A percentile compares a stretch with the other conserved stretches of the same genome.
phyloP scores from a whole-genome alignment of 2,888 invertebrate species.

The Nymphalis c-album region DNA sequence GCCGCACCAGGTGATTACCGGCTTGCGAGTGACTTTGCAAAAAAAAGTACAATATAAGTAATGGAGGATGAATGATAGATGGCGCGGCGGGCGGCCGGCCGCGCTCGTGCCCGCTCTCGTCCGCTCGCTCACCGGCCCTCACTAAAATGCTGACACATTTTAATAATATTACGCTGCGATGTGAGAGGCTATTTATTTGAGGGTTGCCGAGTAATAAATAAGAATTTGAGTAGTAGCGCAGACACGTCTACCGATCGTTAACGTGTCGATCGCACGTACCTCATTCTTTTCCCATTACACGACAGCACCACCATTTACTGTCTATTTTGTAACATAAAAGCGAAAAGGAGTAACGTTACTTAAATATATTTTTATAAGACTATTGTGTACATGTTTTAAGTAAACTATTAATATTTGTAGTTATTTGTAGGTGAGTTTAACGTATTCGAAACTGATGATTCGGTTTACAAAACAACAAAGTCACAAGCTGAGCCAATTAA shows the following conservation, averaged over 20 bases:
- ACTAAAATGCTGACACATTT: slow-evolving; percentile 80
- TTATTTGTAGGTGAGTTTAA: slow-evolving; percentile 11
- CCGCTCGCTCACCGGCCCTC: slow-evolving; percentile 53
- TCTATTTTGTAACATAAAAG: slow-evolving; percentile 27
- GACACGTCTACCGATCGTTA: slow-evolving; percentile 71
- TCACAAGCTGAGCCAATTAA: slow-evolving; percentile 62
- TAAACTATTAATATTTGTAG: not conserved
- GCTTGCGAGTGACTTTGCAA: slow-evolving; percentile 80
- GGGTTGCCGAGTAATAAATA: slow-evolving; percentile 74
- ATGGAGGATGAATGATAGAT: slow-evolving; percentile 82
- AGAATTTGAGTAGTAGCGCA: slow-evolving; percentile 71
- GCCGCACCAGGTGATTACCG: slow-evolving; percentile 81
- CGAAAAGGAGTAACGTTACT: slow-evolving; percentile 10
- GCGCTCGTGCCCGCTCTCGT: slow-evolving; percentile 52
- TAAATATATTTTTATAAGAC: not conserved
- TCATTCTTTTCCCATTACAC: slow-evolving; percentile 68
- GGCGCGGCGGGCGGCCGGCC: slow-evolving; percentile 55
- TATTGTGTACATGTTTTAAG: not conserved
- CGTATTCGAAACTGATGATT: slow-evolving; percentile 55
- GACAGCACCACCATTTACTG: slow-evolving; percentile 45
- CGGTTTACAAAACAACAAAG: slow-evolving; percentile 58
- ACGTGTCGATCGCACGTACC: slow-evolving; percentile 65
- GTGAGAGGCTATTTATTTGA: slow-evolving; percentile 78
- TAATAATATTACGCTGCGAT: slow-evolving; percentile 78
- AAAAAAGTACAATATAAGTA: slow-evolving; percentile 82